Conservation (phyloP, 1,140 invertebrate species). For the Lepidurus apus region DNA sequence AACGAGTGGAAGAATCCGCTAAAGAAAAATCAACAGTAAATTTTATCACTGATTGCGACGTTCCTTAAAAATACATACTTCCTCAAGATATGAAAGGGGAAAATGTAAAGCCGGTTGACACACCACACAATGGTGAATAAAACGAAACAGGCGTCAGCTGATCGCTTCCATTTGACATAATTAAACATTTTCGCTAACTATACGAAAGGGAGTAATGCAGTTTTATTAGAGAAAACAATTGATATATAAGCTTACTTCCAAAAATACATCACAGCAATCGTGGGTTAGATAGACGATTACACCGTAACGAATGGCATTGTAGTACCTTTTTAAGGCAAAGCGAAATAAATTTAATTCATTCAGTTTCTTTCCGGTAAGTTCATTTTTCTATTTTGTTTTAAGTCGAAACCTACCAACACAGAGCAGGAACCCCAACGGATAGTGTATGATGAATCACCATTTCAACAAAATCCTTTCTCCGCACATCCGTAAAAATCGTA, state of each 20-base stretch:
- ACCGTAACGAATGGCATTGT: neutral
- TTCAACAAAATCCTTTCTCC: constrained; percentile 27
- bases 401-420: neutral
- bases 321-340: neutral
- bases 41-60: neutral
- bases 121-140: constrained; percentile 15
- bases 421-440: neutral
- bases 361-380: neutral
- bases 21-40: neutral
- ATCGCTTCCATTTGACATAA: constrained; percentile 20
- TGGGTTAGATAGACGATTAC: neutral
- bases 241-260: neutral
- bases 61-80: neutral
- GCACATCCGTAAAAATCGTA: neutral
- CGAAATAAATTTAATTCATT: neutral
- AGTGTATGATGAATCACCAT: constrained; percentile 16
- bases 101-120: constrained; percentile 20
- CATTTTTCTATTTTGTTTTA: neutral
- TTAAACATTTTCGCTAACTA: constrained; percentile 23
- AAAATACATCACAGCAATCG: constrained; percentile 20
- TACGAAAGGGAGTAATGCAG: neutral
- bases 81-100: constrained; percentile 12
- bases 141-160: neutral
- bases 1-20: neutral
- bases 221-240: neutral